Conservation (phyloP, 2,113 vertebrate species). For the Aythya baeri region DNA sequence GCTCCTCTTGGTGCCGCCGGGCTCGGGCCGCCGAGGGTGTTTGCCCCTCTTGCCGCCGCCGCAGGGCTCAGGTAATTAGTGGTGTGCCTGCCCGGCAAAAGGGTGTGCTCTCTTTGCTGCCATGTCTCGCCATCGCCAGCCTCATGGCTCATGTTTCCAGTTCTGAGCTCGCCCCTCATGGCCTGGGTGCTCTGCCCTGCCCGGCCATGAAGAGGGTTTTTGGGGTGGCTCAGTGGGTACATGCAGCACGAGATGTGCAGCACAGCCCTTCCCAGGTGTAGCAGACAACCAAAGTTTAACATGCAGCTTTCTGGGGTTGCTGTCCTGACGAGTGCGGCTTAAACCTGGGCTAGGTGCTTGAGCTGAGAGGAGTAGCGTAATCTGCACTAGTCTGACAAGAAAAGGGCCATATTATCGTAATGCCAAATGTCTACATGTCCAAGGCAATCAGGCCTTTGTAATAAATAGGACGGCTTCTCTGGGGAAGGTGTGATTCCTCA, state of each 20-base stretch:
- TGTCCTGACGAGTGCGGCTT: background rate
- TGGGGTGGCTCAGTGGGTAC: accelerated
- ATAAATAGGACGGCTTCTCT: background rate
- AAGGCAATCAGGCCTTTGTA: background rate
- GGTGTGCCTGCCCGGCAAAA: background rate
- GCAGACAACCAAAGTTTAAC: accelerated
- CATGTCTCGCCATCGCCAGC: accelerated
- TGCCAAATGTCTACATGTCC: accelerated
- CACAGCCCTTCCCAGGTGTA: accelerated
- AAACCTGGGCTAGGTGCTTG: accelerated
- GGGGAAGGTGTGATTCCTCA: background rate
- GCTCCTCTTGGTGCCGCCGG: background rate
- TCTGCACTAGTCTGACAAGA: too few relatives aligned
- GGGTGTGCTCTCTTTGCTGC: too few relatives aligned
- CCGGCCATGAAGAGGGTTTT: too few relatives aligned
- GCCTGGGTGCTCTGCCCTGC: too few relatives aligned
- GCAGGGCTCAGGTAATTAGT: background rate
- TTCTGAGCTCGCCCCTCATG: too few relatives aligned
- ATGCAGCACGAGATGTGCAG: accelerated
- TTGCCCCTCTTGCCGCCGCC: accelerated
- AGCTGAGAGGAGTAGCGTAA: background rate
- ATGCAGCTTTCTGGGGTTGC: accelerated
- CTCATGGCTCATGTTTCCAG: background rate
- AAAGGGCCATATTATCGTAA: background rate
- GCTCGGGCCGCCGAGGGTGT: too few relatives aligned